These are phyloP conservation scores for Dryoscopus gambensis DNA, from an alignment of 2,113 vertebrate species.

Conservation along the genomic window DNA sequence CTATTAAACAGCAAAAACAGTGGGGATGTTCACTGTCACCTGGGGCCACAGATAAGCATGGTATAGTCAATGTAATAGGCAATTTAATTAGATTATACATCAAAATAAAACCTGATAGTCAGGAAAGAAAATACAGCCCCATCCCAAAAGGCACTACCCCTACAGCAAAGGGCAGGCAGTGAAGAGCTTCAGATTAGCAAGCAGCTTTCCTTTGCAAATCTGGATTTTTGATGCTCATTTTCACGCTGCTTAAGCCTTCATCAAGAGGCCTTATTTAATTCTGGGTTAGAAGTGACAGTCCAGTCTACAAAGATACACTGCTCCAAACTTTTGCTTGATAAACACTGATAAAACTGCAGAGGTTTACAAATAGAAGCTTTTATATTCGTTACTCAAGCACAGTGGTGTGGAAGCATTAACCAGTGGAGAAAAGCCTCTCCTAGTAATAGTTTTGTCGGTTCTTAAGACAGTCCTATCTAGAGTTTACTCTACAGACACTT, in stretches of 20 bases:
- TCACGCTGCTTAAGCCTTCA: neutral
- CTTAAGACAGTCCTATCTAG: neutral
- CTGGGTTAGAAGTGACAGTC: neutral
- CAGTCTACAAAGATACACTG: neutral
- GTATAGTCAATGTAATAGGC: rapidly evolving
- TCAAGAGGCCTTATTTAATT: neutral
- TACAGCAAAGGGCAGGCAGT: rapidly evolving
- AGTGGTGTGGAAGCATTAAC: neutral
- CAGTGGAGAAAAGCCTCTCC: neutral
- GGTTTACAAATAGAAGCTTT: neutral
- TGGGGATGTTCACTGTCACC: neutral
- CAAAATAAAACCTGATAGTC: neutral
- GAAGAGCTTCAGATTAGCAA: neutral
- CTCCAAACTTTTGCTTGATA: neutral
- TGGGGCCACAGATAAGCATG: neutral
- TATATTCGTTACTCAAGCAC: neutral
- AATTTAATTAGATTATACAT: neutral
- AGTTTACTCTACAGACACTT: neutral
- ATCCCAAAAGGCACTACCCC: neutral
- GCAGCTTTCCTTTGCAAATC: neutral
- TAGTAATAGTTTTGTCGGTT: rapidly evolving
- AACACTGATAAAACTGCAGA: neutral
- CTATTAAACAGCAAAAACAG: neutral
- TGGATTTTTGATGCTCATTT: neutral
- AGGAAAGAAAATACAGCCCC: neutral